Conservation (phyloP, 2,113 vertebrate genomes). For the Pampusana beccarii region DNA sequence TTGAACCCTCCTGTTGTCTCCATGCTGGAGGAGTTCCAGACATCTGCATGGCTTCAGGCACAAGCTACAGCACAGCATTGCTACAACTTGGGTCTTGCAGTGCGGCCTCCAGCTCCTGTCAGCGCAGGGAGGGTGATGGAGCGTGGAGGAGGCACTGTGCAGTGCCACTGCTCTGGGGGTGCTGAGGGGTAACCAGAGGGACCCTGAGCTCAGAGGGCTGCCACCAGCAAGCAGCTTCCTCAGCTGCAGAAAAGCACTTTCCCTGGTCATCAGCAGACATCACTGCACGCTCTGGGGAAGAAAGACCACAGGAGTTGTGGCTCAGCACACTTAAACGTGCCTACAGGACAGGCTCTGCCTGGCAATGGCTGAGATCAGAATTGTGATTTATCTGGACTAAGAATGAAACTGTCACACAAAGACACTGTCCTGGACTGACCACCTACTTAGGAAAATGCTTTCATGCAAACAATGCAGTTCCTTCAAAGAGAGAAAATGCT, state of each 20-base stretch:
- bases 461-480: background rate
- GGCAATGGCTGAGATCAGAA: background rate
- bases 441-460: background rate
- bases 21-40: background rate
- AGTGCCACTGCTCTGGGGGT: background rate
- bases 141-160: background rate
- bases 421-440: background rate
- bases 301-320: fast-evolving
- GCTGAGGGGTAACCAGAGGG: background rate
- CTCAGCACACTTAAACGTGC: background rate
- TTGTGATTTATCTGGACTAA: background rate
- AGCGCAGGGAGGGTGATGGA: background rate
- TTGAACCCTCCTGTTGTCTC: background rate
- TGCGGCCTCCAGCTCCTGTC: background rate
- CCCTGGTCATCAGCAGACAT: background rate
- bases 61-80: background rate
- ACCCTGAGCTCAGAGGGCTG: background rate
- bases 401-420: background rate
- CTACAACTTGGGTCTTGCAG: background rate
- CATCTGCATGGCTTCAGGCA: background rate
- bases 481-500: background rate
- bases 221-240: background rate
- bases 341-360: background rate
- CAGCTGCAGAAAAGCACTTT: background rate
- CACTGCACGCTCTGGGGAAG: background rate